Evolutionary conservation across 2,113 vertebrate species (phyloP).

Genomic region (Propithecus coquereli): DNA sequence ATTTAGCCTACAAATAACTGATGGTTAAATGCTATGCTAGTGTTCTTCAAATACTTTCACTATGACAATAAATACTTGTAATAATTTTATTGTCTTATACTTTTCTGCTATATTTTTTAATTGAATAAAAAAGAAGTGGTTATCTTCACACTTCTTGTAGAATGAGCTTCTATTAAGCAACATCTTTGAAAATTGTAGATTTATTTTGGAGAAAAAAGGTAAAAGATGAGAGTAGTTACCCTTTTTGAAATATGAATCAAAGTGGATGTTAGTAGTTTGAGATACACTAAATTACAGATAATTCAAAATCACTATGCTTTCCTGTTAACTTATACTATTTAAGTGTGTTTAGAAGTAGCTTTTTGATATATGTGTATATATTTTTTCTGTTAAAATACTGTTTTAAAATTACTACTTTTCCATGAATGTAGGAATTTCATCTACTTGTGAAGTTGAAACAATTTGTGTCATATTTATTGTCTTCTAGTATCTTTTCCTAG

Average conservation of each 20-base stretch:
- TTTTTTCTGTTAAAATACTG: not conserved
- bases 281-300: not conserved
- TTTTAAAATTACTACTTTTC: conserved; percentile 4
- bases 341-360: not conserved
- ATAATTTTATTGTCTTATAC: not conserved
- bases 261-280: not conserved
- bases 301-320: not conserved
- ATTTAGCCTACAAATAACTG: not conserved
- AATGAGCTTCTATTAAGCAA: not conserved
- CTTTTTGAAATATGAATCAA: not conserved
- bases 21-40: not conserved
- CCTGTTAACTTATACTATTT: not conserved
- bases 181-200: not conserved
- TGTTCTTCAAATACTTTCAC: not conserved
- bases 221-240: conserved; percentile 1
- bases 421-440: not conserved
- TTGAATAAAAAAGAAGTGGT: conserved; percentile 17
- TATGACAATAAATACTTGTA: not conserved
- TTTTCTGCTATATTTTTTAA: not conserved
- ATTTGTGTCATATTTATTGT: not conserved
- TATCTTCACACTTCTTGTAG: not conserved
- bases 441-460: not conserved
- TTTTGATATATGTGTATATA: not conserved
- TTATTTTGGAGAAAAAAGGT: conserved; percentile 25
- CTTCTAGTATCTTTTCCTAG: not conserved